Evolutionary conservation across 2,797 vertebrate genomes (phyloP).

Genomic region (Paramormyrops hopkinsi): DNA sequence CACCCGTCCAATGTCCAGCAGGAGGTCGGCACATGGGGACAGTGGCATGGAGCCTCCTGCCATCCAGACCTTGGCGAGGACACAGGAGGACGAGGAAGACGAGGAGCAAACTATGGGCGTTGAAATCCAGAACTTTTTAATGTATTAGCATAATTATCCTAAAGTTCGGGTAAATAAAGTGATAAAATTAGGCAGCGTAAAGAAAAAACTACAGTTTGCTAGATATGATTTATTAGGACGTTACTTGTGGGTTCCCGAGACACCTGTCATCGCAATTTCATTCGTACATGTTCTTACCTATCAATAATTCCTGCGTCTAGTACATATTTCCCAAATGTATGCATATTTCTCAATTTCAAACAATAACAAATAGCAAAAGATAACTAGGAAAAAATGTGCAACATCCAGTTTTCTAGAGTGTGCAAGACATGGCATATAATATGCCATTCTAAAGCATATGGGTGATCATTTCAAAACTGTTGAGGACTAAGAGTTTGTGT

Average conservation of each 20-base stretch:
- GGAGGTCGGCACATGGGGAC: neutral
- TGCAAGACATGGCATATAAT: neutral
- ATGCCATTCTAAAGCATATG: neutral
- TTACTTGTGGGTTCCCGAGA: neutral
- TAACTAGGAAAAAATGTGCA: neutral
- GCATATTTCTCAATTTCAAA: neutral
- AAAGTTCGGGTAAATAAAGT: neutral
- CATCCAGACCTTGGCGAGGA: neutral
- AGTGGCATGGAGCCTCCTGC: neutral
- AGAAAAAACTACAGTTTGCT: neutral
- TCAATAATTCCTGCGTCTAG: neutral
- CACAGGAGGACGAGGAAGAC: neutral
- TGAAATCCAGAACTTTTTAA: neutral
- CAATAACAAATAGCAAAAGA: neutral
- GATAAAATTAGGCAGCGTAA: neutral
- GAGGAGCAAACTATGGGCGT: neutral
- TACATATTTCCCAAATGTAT: neutral
- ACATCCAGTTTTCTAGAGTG: neutral
- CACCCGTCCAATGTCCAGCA: neutral
- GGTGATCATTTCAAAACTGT: constrained; percentile 27
- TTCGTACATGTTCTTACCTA: neutral
- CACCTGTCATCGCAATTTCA: neutral
- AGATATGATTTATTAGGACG: neutral
- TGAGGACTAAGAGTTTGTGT: constrained; percentile 36
- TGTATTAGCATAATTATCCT: neutral